phyloP scores from a whole-genome alignment of 2,888 invertebrate genomes.

The Synergus gifuensis region DNA sequence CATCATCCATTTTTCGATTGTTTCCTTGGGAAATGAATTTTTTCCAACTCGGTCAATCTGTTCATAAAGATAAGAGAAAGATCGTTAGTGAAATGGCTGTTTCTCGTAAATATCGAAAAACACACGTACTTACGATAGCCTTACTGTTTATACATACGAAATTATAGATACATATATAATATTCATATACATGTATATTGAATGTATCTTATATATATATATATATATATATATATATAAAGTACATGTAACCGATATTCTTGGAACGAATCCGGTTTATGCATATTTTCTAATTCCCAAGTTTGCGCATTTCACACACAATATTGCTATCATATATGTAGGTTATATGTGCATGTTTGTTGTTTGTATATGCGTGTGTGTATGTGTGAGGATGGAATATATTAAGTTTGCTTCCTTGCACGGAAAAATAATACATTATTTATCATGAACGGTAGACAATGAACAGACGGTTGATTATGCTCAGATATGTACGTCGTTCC shows the following conservation, averaged over 20 bases:
- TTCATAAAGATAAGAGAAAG: conserved; percentile 20
- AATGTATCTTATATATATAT: no score
- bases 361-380: conserved; percentile 51
- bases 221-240: neutral
- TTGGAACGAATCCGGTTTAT: conserved; percentile 49
- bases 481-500: conserved; percentile 41
- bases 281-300: conserved; percentile 51
- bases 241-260: conserved; percentile 46
- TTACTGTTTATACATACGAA: neutral
- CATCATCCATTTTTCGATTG: conserved; percentile 23
- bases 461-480: conserved; percentile 65
- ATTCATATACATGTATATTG: neutral
- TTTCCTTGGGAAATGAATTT: conserved; percentile 15
- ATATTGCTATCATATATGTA: no score
- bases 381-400: conserved; percentile 63
- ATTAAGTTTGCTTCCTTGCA: conserved; percentile 59
- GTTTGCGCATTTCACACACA: conserved; percentile 41
- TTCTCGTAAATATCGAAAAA: conserved; percentile 37
- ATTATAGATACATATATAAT: neutral
- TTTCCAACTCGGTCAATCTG: conserved; percentile 5
- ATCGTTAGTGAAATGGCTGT: conserved; percentile 20
- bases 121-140: conserved; percentile 6
- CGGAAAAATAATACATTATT: conserved; percentile 70
- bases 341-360: neutral
- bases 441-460: conserved; percentile 68